Evolutionary conservation across 2,888 invertebrate genomes (phyloP), one percentile per base, ranked within the genome.

Genomic region (Eucriotettix oculatus): DNA sequence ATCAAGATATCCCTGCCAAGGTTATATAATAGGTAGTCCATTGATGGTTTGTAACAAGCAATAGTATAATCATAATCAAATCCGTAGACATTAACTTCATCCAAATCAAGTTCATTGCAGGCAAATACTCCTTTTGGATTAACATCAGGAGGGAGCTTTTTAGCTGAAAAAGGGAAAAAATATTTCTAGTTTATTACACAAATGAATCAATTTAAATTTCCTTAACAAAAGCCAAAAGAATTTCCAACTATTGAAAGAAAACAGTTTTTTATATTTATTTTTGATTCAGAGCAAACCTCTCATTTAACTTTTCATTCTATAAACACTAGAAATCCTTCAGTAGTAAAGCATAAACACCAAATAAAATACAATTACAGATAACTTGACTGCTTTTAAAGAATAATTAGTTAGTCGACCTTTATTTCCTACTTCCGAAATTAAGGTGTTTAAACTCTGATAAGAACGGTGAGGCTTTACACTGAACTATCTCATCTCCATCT

Each of bases 21-120:
- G 71, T 91, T 88, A 72, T 96, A 98, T 16, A 98, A 81, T 56
- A 97, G 78, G 71, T 86, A 85, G 71, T 96, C 92, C 71, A 98
- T 77, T 17, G 87, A 82, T 11, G 90, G 87, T 69, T 91, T 94
- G 73, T 98, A 98, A 68, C 92, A 90, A 1, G 97, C 97, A 68
- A 98, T 74, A 0, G 98, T 98, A 74, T 98, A 98, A 74, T 98
- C 98, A 77, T 98, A 98, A 75, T 98, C 98, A 77, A 98, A 98
- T 53, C 98, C 93, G 78, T 95, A 96, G 0, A 96, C 92, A 69
- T 90, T 84, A 52, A 98, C 90, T 74, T 94, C 90, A 64, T 86
- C 81, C 58, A 98, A 76, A 73, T 95, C 89, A 61, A 97, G 77
- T 71, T 97, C 96, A 76, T 98, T 98, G 74, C 96, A 97, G 12